Evolutionary conservation across 2,113 vertebrate species (phyloP).

Genomic region (Halichoerus grypus): DNA sequence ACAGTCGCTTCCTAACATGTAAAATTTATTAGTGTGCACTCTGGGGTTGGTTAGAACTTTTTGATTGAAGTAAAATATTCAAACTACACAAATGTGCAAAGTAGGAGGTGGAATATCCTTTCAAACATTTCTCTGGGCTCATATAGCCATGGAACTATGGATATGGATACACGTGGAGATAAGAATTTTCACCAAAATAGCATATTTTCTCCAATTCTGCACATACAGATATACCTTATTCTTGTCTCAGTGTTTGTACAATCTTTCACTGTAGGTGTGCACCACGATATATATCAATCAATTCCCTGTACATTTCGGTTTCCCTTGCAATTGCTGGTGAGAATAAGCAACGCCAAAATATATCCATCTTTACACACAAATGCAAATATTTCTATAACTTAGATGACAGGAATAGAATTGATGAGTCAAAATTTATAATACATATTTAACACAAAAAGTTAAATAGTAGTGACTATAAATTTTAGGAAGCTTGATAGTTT

Average conservation of each 20-base stretch:
- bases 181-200: not conserved
- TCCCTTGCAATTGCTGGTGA: not conserved
- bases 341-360: not conserved
- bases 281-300: not conserved
- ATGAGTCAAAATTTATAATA: not conserved
- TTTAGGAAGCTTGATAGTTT: not conserved
- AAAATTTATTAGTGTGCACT: not conserved
- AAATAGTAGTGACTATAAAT: not conserved
- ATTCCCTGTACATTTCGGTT: not conserved
- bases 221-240: not conserved
- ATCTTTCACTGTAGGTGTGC: not conserved
- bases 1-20: not conserved
- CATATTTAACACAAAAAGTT: not conserved
- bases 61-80: not conserved
- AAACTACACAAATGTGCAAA: not conserved
- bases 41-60: not conserved
- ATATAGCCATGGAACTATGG: not conserved
- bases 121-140: not conserved
- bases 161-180: fast-evolving
- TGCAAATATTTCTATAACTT: not conserved
- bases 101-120: not conserved
- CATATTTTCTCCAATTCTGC: not conserved
- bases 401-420: not conserved
- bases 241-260: not conserved
- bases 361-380: not conserved